Evolutionary conservation across 2,113 vertebrate genomes (phyloP), one percentile per base, ranked within the genome.

Genomic region (Ptychochromis oligacanthus): DNA sequence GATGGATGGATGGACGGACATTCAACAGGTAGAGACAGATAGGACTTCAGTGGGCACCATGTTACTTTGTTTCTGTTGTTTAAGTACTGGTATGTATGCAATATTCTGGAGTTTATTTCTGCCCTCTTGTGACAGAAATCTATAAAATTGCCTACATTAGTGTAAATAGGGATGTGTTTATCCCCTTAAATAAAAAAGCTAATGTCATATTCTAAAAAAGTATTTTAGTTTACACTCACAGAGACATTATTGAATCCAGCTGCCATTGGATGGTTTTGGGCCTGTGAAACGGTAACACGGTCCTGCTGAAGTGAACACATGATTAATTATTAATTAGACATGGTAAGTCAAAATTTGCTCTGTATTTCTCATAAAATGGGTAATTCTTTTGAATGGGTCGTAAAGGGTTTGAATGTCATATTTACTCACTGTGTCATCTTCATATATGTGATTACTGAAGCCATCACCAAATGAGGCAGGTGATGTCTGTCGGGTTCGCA

Each of bases 371-470:
- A 70, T 31, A 43, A 70, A 0, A 52, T 49, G 65, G 43, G 24
- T 17, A 70, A 52, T 52, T 10, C 65, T 20, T 28, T 10, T n/a
- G 9, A 12, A 24, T 46, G 24, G 17, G 52, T 40, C 67, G 7
- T 40, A 3, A 43, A 18, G 55, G 10, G 43, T 38, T 6, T 79
- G 20, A 22, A 28, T 11, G 20, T 75, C 14, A 58, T 4, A 60
- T 7, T 1, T 26, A 93, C 94, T 93, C 79, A 95, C 96, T 2
- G 62, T 54, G 9, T 1, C 2, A 1, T 46, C 75, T 17, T 90
- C 91, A 74, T 95, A 96, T 1, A 2, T 2, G 0, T 88, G 60
- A 75, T 96, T 96, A 24, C 0, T 11, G 58, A 95, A 91, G 49
- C 93, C 85, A 34, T 0, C 6, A 3, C 0, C 1, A 18, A 5